Evolutionary conservation across 2,797 vertebrate genomes (phyloP).

Genomic region (Pseudopleuronectes americanus): DNA sequence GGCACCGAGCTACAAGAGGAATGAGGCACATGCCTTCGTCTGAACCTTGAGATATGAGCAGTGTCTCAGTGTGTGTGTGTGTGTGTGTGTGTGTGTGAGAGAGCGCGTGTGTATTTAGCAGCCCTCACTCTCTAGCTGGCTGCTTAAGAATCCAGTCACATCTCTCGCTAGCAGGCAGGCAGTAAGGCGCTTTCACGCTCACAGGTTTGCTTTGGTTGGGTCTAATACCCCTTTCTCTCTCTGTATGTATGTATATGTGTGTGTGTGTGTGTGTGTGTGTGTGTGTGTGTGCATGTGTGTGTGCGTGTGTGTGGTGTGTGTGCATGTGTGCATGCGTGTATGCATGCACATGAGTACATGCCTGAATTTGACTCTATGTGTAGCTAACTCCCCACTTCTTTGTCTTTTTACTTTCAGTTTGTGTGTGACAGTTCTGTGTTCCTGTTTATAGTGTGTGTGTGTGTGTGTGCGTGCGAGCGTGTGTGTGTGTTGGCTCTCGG

Average conservation of each 20-base stretch:
- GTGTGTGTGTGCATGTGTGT: slow-evolving; percentile 11
- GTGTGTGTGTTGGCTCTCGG: slow-evolving; percentile 88
- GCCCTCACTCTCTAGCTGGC: slow-evolving; percentile 84
- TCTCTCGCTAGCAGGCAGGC: slow-evolving; percentile 95
- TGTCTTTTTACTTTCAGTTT: slow-evolving; percentile 67
- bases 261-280: neutral
- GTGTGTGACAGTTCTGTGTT: slow-evolving; percentile 59
- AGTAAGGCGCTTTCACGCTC: slow-evolving; percentile 99
- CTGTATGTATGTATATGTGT: slow-evolving; percentile 57
- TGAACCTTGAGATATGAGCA: slow-evolving; percentile 72
- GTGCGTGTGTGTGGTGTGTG: neutral
- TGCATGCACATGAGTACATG: slow-evolving; percentile 40
- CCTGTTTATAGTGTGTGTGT: slow-evolving; percentile 46
- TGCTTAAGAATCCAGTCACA: slow-evolving; percentile 99
- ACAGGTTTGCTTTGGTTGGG: slow-evolving; percentile 97
- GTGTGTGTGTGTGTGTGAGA: slow-evolving; percentile 55
- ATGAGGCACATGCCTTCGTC: slow-evolving; percentile 66
- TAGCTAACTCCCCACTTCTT: slow-evolving; percentile 56
- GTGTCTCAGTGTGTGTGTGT: slow-evolving; percentile 23
- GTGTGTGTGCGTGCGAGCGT: slow-evolving; percentile 27
- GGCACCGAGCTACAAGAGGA: slow-evolving; percentile 63
- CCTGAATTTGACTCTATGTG: slow-evolving; percentile 61
- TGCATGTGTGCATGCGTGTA: neutral
- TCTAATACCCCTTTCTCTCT: slow-evolving; percentile 97
- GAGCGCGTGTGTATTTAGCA: slow-evolving; percentile 66